Base-by-base conservation (phyloP, 2,797 vertebrate genomes). In the Spinus pinus region DNA sequence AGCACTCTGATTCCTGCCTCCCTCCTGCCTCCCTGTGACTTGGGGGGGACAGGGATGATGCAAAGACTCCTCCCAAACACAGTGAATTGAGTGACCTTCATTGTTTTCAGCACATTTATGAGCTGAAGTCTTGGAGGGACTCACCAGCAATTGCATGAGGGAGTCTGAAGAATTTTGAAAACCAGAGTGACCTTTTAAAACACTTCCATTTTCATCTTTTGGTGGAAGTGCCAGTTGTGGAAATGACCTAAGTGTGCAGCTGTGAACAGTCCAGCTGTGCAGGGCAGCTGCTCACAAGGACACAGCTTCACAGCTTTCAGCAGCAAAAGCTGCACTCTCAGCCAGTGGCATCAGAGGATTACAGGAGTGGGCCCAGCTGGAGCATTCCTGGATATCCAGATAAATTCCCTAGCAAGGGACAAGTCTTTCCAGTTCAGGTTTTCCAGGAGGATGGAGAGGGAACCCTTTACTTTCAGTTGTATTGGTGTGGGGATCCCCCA, bases 141-240 rank as follows among this genome's bases (percentile, higher is more conserved):
- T 57, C 51, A 53, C 25, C 27, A 85, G 23, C 31, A 39, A 3
- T 82, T 49, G 15, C 2, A 18, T 19, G 72, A 85, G 50, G 31
- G 28, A 81, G 23, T 51, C 53, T 54, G 42, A 57, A 60, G 33
- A 12, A 19, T 78, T 81, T 74, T 74, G 81, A 83, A 87, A 87
- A 57, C 4, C 8, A 11, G 57, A 30, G 20, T 57, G 44, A 67
- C 67, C 46, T 79, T 75, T 54, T 14, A 21, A 79, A 80, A n/a
- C 15, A 12, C 10, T 73, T 95, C 37, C 9, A 25, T 93, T 82
- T 57, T 70, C 27, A 22, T 39, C 49, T 37, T 66, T 22, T 27
- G 46, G 12, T 79, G 51, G 69, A 75, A 93, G 75, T 56, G 30
- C 33, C 67, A 8, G 4, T 42, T 74, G 60, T 19, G n/a, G 62